These are phyloP conservation scores for Saccopteryx bilineata DNA, from an alignment of 2,113 vertebrate species.

Conservation along the genomic window DNA sequence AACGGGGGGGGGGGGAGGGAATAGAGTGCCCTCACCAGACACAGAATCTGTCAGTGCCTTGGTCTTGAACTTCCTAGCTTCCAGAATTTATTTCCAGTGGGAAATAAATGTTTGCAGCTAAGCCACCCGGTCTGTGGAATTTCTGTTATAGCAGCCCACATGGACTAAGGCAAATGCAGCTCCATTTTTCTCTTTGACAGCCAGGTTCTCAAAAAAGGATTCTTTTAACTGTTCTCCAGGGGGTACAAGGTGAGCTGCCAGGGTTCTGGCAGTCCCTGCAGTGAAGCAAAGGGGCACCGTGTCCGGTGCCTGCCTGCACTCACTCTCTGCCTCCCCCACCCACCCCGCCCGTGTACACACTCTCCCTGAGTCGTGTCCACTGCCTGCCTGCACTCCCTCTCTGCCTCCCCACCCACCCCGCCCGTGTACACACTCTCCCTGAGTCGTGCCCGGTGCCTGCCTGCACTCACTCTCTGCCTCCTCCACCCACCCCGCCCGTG, in stretches of 20 bases:
- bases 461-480: not conserved
- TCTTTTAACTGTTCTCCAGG: not conserved
- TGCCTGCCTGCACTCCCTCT: too few species aligned
- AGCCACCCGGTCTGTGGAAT: too few species aligned
- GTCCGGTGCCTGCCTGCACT: not conserved
- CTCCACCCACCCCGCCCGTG: too few species aligned
- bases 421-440: too few species aligned
- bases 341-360: too few species aligned
- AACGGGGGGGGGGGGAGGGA: too few species aligned
- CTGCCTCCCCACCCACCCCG: too few species aligned
- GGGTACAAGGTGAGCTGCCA: not conserved
- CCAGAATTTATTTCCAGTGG: not conserved
- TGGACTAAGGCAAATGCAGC: not conserved
- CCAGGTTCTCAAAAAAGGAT: not conserved
- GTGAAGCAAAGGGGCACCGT: not conserved
- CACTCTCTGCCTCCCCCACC: not conserved
- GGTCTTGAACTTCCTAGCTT: not conserved
- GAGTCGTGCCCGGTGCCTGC: too few species aligned
- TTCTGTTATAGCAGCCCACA: not conserved
- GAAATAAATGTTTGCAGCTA: not conserved
- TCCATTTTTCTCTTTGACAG: not conserved
- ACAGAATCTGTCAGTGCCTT: fast-evolving
- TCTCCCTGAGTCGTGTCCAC: too few species aligned
- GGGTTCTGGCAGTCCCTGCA: not conserved
- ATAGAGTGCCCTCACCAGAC: not conserved